phyloP scores from a whole-genome alignment of 2,113 vertebrate genomes.

The Brachypteracias leptosomus region DNA sequence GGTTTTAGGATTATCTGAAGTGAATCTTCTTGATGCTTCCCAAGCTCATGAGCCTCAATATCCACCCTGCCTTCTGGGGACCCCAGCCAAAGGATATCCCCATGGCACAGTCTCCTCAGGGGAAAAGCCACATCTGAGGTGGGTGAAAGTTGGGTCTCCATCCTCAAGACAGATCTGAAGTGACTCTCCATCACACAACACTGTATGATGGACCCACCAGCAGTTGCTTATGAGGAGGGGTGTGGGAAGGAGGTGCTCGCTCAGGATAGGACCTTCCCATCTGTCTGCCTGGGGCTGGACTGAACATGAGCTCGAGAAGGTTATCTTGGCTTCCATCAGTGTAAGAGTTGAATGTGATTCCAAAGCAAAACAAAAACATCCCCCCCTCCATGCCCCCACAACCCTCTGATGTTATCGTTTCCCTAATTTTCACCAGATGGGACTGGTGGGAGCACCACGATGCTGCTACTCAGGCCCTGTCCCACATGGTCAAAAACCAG shows the following conservation, averaged over 20 bases:
- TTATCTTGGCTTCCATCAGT: conserved; percentile 55
- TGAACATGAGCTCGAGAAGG: neutral
- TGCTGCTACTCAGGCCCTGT: neutral
- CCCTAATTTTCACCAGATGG: conserved; percentile 70
- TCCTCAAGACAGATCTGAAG: neutral
- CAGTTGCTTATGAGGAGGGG: neutral
- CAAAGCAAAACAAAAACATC: conserved; percentile 62
- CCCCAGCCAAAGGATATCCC: neutral
- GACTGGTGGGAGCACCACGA: neutral
- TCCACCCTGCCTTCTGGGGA: neutral
- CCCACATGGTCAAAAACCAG: neutral
- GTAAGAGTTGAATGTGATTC: conserved; percentile 61
- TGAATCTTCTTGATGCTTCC: neutral
- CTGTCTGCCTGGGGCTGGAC: neutral
- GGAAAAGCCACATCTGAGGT: neutral
- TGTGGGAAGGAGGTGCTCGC: neutral
- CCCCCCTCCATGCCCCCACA: neutral
- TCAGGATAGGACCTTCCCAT: neutral
- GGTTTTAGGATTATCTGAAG: neutral
- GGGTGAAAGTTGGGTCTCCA: neutral
- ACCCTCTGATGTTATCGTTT: conserved; percentile 43
- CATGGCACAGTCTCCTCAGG: neutral
- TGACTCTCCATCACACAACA: neutral
- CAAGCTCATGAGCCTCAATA: neutral
- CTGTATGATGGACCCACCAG: neutral